Evolutionary conservation across 2,888 invertebrate species (phyloP).

Genomic region (Schizaphis graminum): DNA sequence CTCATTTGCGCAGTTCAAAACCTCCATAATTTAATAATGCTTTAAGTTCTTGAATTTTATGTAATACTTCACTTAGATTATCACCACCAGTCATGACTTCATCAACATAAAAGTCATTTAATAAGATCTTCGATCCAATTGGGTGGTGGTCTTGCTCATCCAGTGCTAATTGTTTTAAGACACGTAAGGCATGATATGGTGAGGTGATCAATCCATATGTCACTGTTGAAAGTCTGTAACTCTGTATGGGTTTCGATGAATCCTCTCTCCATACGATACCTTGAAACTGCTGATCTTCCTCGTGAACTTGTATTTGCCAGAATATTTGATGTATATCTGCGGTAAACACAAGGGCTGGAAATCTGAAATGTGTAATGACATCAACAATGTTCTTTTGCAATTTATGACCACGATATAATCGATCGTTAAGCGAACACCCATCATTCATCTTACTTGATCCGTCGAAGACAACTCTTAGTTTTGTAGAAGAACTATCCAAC

Average conservation of each 20-base stretch:
- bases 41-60: background rate
- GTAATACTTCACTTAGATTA: background rate
- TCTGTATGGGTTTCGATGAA: background rate
- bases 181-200: conserved; percentile 20
- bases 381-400: conserved; percentile 36
- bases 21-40: background rate
- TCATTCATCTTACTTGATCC: conserved; percentile 22
- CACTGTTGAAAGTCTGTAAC: conserved; percentile 11
- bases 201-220: conserved; percentile 42
- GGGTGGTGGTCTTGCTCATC: background rate
- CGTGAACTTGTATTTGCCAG: conserved; percentile 25
- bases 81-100: conserved; percentile 67
- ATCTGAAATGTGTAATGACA: conserved; percentile 17
- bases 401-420: background rate
- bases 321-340: conserved; percentile 63
- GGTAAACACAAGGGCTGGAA: conserved; percentile 19
- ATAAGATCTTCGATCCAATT: conserved; percentile 50
- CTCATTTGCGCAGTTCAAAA: conserved; percentile 18
- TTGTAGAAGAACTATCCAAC: conserved; percentile 44
- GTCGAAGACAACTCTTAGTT: conserved; percentile 57
- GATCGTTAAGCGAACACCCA: conserved; percentile 48
- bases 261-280: conserved; percentile 51
- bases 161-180: conserved; percentile 20
- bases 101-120: conserved; percentile 67
- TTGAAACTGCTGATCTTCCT: conserved; percentile 44